These are phyloP conservation scores for Tonatia bakeri DNA, from an alignment of 2,113 vertebrate genomes.

Conservation along the genomic window DNA sequence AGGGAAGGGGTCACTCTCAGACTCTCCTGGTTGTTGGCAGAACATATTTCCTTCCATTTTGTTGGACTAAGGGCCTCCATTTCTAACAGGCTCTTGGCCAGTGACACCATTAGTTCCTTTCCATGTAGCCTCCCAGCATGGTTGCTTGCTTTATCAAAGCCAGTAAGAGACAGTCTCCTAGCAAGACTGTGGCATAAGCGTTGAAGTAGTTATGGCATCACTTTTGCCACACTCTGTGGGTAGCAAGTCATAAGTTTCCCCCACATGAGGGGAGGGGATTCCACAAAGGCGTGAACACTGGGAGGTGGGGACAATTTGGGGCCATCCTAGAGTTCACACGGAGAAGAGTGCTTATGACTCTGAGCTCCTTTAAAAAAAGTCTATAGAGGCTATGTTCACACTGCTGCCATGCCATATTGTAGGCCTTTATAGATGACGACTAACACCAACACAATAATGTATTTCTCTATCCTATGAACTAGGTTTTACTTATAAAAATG, in stretches of 20 bases:
- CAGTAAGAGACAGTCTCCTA: neutral
- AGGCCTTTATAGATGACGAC: neutral
- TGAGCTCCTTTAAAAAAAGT: neutral
- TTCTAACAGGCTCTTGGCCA: neutral
- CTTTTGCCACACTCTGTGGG: neutral
- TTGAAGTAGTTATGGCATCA: neutral
- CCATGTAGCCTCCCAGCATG: neutral
- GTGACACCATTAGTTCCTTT: neutral
- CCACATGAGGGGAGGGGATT: neutral
- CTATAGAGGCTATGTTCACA: neutral
- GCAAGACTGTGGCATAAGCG: neutral
- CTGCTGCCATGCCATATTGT: neutral
- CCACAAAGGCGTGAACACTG: neutral
- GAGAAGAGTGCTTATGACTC: neutral
- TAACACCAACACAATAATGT: neutral
- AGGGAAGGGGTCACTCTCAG: neutral
- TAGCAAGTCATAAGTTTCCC: neutral
- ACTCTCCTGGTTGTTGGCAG: neutral
- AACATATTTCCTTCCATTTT: neutral
- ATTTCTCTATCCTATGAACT: neutral
- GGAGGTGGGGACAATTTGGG: neutral
- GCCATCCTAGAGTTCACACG: neutral
- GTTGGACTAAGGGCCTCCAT: neutral
- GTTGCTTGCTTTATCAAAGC: neutral
- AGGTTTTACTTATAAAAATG: constrained; percentile 32